Base-by-base conservation (phyloP, 2,113 vertebrate species). In the Antechinus stuartii region DNA sequence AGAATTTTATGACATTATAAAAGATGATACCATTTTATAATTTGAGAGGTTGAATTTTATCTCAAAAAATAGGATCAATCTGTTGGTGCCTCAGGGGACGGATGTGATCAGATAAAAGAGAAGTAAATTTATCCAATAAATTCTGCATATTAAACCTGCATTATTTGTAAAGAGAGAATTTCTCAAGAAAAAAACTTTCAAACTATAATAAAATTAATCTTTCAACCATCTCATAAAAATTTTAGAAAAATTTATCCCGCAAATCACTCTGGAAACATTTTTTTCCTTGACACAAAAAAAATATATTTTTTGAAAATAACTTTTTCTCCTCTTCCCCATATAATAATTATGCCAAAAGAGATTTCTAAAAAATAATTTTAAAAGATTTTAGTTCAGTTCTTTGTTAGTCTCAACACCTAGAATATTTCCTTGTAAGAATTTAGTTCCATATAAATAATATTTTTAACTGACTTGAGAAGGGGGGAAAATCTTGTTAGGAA, bases 391-490 rank as follows among this genome's bases (percentile, higher is more conserved):
- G 92, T 84, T 84, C 5, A 42, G 50, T 52, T 76, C n/a, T 84
- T 84, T 84, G 7, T 84, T 42, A 6, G 68, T 42, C 68, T 23
- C 7, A 84, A 84, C n/a, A 84, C 68, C 68, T 84, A 84, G 68
- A 84, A 42, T 8, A 42, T 19, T 84, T 6, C 68, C n/a, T 84
- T 84, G 6, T 42, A 84, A 84, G n/a, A 84, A 84, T 42, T 23
- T 84, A 19, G n/a, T 84, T 84, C 19, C 16, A 84, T 19, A 76
- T 19, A 76, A 76, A 76, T n/a, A 35, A 76, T 42, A 84, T 42
- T 84, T 57, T 42, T 84, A 84, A 42, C 93, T 91, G 91, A 95
- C 94, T 95, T 97, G 96, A 97, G 96, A 96, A 96, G 96, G 96
- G 94, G 5, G 95, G 56, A 42, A 97, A 94, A 50, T 91, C 54